Base-by-base conservation (phyloP, 1,140 invertebrate genomes). In the Nilaparvata lugens region DNA sequence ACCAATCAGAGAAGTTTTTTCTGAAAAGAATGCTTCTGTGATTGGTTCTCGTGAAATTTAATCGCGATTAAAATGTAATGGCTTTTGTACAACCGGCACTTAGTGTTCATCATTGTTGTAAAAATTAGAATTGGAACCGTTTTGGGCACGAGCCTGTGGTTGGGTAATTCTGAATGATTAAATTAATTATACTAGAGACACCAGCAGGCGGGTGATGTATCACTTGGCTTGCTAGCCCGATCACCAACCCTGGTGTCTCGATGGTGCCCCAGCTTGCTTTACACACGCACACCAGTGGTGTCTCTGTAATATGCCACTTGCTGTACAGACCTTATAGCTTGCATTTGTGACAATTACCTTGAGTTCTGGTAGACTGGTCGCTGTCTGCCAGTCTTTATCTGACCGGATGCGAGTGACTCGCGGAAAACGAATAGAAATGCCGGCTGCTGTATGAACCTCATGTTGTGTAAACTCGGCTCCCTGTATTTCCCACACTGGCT, bases 401-500 rank as follows among this genome's bases (percentile, higher is more conserved):
- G 82, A 73, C 48, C 93, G 79, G 58, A 93, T 84, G 64, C 83
- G 82, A 1, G 90, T 91, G 0, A 96, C 87, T 62, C 94, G 78
- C 4, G 94, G 94, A 78, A 97, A 97, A 65, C 93, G 76, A 51
- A 97, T 92, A 2, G 92, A 95, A 67, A 96, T 95, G 4, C 92
- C 91, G 70, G 88, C 83, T 2, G 92, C 92, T 4, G 92, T 95
- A 69, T 97, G 94, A 16, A 88, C 79, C 52, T 92, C 88, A 61
- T 87, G 81, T 71, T 91, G 85, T 7, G 89, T 92, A 66, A 96
- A 91, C 74, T 97, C 93, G 0, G 93, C 93, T 0, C 93, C 93
- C 2, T 88, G 89, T 31, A 97, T 93, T 77, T 96, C 92, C 93
- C 93, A 96, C 14, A 96, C 88, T 2, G 91, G 93, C 71, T 91